Evolutionary conservation across 2,888 invertebrate genomes (phyloP).

Genomic region (Metallyticus violacea): DNA sequence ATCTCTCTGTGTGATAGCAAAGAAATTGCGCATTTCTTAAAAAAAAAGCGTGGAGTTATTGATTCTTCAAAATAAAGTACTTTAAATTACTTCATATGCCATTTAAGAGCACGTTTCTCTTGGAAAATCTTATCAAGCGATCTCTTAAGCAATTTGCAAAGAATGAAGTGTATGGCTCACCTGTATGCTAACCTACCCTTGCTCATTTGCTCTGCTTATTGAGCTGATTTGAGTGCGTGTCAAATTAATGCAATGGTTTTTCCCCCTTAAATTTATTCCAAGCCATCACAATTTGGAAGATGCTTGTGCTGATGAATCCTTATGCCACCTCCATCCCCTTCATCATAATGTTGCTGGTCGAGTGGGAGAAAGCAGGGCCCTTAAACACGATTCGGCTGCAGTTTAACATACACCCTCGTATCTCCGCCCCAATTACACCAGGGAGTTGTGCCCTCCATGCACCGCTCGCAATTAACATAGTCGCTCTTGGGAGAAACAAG

Average conservation of each 20-base stretch:
- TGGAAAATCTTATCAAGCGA: background rate
- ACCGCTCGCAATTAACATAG: background rate
- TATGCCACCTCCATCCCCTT: too few species aligned
- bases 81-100: background rate
- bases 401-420: background rate
- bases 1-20: too few species aligned
- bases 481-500: background rate
- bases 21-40: too few species aligned
- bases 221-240: background rate
- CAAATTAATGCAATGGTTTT: background rate
- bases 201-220: background rate
- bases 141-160: background rate
- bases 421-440: background rate
- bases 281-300: background rate
- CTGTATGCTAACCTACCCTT: background rate
- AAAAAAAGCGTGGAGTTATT: too few species aligned
- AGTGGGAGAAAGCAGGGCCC: background rate
- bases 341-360: background rate
- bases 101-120: background rate
- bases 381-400: background rate
- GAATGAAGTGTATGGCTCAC: background rate
- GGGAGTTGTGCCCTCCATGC: background rate
- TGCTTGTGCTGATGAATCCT: background rate
- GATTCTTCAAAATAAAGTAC: background rate
- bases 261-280: background rate